Percentiles rank a stretch among this genome's conserved stretches.
phyloP scores from a whole-genome alignment of 2,113 vertebrate genomes.

The Sardina pilchardus region DNA sequence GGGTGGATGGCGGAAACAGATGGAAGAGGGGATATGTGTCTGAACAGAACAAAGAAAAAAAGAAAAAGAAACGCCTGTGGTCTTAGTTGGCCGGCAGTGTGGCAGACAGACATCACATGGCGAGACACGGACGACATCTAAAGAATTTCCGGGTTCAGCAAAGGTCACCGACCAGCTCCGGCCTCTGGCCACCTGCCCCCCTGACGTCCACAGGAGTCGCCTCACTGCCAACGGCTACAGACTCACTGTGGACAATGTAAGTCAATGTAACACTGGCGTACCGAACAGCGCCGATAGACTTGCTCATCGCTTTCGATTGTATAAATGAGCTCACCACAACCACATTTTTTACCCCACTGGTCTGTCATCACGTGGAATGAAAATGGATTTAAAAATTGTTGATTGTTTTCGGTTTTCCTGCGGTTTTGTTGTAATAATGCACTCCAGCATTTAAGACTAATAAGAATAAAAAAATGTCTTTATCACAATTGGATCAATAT shows the following conservation, averaged over 20 bases:
- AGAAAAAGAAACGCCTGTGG: neutral
- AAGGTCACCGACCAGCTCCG: neutral
- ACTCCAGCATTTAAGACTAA: too few relatives aligned
- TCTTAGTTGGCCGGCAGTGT: neutral
- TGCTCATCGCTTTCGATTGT: neutral
- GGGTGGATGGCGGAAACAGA: neutral
- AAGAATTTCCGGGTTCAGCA: neutral
- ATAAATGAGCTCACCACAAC: neutral
- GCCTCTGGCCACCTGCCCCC: neutral
- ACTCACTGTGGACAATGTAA: neutral
- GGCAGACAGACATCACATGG: neutral
- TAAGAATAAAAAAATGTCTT: too few relatives aligned
- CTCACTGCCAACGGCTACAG: slow-evolving; percentile 28
- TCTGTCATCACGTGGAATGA: neutral
- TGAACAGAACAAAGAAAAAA: neutral
- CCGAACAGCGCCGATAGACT: neutral
- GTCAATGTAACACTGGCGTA: neutral
- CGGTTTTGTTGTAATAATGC: too few relatives aligned
- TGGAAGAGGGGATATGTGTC: neutral
- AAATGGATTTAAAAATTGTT: too few relatives aligned
- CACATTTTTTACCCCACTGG: neutral
- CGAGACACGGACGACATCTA: neutral
- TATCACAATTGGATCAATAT: neutral
- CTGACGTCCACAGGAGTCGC: slow-evolving; percentile 31
- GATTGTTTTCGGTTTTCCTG: too few relatives aligned